Percentiles rank a stretch among this genome's conserved stretches.
phyloP scores from a whole-genome alignment of 64 coral and sea anemone species.

The Dendronephthya gigantea region DNA sequence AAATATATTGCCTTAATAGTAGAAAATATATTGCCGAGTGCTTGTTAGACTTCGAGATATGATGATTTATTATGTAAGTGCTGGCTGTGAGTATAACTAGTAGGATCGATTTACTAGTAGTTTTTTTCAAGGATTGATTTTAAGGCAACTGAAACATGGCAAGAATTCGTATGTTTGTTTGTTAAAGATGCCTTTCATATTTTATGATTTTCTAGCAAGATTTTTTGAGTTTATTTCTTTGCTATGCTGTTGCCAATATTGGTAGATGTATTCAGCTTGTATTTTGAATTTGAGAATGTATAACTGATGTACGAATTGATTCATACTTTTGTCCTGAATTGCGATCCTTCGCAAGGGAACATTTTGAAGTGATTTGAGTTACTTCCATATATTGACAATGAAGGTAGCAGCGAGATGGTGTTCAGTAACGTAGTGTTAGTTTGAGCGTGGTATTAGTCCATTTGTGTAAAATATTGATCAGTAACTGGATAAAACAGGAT shows the following conservation, averaged over 20 bases:
- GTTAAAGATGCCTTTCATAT: not conserved
- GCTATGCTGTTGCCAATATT: not conserved
- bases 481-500: constrained; percentile 18
- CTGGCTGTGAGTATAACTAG: not conserved
- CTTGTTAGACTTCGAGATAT: not conserved
- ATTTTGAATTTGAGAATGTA: not conserved
- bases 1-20: not conserved
- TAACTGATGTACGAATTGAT: not conserved
- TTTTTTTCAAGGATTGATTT: not conserved
- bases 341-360: not conserved
- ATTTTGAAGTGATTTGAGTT: not conserved
- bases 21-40: not conserved
- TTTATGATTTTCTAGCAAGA: not conserved
- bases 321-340: not conserved
- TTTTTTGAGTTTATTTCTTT: not conserved
- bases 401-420: not conserved
- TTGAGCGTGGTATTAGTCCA: not conserved
- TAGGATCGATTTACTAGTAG: not conserved
- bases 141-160: not conserved
- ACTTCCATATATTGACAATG: not conserved
- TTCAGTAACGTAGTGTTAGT: not conserved
- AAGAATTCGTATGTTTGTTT: not conserved
- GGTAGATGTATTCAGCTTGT: not conserved
- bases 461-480: not conserved
- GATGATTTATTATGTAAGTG: not conserved